Conservation (phyloP, 2,797 vertebrate species). For the Coregonus suidteri region DNA sequence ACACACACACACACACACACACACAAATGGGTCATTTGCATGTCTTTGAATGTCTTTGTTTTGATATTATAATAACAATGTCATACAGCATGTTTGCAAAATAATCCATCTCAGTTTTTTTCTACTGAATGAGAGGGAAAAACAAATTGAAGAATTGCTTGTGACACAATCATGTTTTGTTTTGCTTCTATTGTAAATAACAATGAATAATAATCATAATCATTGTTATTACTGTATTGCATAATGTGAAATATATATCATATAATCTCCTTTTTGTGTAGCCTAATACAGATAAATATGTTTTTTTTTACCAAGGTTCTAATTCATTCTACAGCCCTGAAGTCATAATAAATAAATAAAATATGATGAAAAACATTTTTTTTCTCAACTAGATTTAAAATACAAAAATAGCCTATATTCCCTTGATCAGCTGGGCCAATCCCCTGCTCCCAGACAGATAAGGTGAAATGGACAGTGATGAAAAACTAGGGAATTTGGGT, state of each 20-base stretch:
- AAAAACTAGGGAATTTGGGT: constrained; percentile 47
- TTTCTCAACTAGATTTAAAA: constrained; percentile 21
- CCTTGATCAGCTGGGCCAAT: constrained; percentile 22
- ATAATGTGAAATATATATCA: background rate
- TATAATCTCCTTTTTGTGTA: background rate
- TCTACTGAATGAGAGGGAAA: background rate
- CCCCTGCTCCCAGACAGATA: constrained; percentile 27
- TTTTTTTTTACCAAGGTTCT: background rate
- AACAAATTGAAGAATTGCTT: background rate
- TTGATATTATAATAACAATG: background rate
- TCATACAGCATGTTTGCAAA: background rate
- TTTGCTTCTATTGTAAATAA: background rate
- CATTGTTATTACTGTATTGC: constrained; percentile 5
- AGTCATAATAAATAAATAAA: constrained; percentile 18
- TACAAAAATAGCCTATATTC: constrained; percentile 24
- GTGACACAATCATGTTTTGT: background rate
- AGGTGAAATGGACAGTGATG: constrained; percentile 35
- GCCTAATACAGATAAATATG: constrained; percentile 21
- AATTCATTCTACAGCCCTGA: constrained; percentile 12
- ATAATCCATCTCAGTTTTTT: background rate
- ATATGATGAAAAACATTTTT: background rate
- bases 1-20: too few species aligned
- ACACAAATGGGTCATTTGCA: too few species aligned
- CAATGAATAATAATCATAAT: background rate
- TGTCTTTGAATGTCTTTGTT: too few species aligned